Conservation (phyloP, 2,888 invertebrate species). For the Agrilus mali region DNA sequence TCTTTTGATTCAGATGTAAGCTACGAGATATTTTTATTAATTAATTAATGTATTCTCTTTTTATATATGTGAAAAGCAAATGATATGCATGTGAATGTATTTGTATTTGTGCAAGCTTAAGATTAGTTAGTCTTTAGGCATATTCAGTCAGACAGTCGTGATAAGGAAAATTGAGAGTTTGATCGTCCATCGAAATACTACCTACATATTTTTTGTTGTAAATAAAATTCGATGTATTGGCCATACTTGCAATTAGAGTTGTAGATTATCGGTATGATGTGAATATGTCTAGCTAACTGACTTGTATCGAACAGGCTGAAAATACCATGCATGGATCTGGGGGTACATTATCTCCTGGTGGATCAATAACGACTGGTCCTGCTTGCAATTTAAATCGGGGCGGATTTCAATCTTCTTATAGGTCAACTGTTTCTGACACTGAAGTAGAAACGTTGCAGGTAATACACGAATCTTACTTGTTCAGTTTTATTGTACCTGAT, state of each 20-base stretch:
- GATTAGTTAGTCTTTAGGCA: too few species aligned
- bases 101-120: too few species aligned
- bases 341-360: constrained; percentile 43
- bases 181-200: too few species aligned
- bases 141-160: too few species aligned
- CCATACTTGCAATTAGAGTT: not conserved
- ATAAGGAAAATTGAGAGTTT: too few species aligned
- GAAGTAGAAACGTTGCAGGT: constrained; percentile 84
- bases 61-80: too few species aligned
- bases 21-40: constrained; percentile 18
- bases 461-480: constrained; percentile 33
- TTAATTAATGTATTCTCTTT: too few species aligned
- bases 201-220: too few species aligned
- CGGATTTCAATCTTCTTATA: constrained; percentile 61
- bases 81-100: too few species aligned
- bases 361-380: constrained; percentile 66
- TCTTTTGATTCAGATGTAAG: constrained; percentile 87
- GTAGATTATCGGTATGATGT: constrained; percentile 1
- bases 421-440: constrained; percentile 88
- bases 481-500: not conserved
- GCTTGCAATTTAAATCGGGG: constrained; percentile 60
- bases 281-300: constrained; percentile 23
- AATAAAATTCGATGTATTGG: not conserved
- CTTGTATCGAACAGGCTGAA: constrained; percentile 32
- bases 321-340: constrained; percentile 57